A percentile compares a stretch with the other conserved stretches of the same genome.
Conservation (phyloP, 2,888 invertebrate genomes). For the Druceiella hillmani region DNA sequence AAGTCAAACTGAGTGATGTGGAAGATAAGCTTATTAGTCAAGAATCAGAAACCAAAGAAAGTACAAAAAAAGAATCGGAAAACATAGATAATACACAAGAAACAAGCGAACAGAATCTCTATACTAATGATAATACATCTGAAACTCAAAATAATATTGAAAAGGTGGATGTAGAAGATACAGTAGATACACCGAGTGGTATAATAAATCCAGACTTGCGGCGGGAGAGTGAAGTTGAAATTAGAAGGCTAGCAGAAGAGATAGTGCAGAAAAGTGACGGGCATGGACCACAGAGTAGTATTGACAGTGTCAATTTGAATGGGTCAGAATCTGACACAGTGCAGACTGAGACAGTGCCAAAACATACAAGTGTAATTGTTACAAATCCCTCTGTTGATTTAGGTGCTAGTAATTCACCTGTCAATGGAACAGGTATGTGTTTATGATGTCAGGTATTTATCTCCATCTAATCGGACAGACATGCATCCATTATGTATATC, state of each 20-base stretch:
- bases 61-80: background rate
- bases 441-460: too few relatives aligned
- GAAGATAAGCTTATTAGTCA: slow-evolving; percentile 38
- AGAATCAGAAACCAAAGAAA: too few relatives aligned
- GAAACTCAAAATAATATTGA: slow-evolving; percentile 10
- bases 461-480: too few relatives aligned
- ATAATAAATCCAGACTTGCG: slow-evolving; percentile 46
- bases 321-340: slow-evolving; percentile 38
- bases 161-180: slow-evolving; percentile 29
- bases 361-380: slow-evolving; percentile 61
- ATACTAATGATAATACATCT: slow-evolving; percentile 16
- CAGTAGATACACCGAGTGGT: slow-evolving; percentile 41
- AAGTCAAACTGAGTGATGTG: slow-evolving; percentile 49
- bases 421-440: slow-evolving; percentile 43
- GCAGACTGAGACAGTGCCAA: slow-evolving; percentile 31
- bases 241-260: slow-evolving; percentile 44
- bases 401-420: slow-evolving; percentile 43
- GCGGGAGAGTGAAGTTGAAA: slow-evolving; percentile 46
- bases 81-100: background rate
- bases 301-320: slow-evolving; percentile 42
- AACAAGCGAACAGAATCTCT: slow-evolving; percentile 10
- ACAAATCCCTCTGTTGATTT: slow-evolving; percentile 68
- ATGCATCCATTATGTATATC: too few relatives aligned
- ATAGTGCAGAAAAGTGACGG: slow-evolving; percentile 48
- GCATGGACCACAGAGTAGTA: slow-evolving; percentile 40